A percentile compares a stretch with the other conserved stretches of the same genome.
Conservation (phyloP, 2,888 invertebrate species). For the Spodoptera exigua region DNA sequence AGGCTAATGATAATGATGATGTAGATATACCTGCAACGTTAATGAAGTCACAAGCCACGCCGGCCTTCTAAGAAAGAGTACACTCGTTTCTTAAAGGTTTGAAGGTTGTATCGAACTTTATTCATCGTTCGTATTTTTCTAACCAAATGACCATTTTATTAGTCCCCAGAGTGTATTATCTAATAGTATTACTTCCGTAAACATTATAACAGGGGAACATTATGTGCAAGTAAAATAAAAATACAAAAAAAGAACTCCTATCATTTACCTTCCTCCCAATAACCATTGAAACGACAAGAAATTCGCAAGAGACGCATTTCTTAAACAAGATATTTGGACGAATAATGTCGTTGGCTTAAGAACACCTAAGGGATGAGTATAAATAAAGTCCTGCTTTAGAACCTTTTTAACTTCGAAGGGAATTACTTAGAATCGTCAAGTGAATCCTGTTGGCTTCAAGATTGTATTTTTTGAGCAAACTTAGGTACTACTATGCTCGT, state of each 20-base stretch:
- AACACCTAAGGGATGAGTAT: slow-evolving; percentile 47
- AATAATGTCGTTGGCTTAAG: slow-evolving; percentile 59
- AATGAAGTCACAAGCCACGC: too few relatives aligned
- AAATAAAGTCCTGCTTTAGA: slow-evolving; percentile 48
- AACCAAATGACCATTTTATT: too few relatives aligned
- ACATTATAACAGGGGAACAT: too few relatives aligned
- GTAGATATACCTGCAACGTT: too few relatives aligned
- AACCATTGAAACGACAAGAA: slow-evolving; percentile 64
- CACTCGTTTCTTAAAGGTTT: too few relatives aligned
- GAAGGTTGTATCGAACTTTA: too few relatives aligned
- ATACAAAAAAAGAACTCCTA: slow-evolving; percentile 4
- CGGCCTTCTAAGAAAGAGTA: too few relatives aligned
- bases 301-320: slow-evolving; percentile 64
- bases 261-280: slow-evolving; percentile 53
- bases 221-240: too few relatives aligned
- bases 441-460: slow-evolving; percentile 47
- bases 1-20: too few relatives aligned
- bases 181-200: too few relatives aligned
- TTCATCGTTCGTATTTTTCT: too few relatives aligned
- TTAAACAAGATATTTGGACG: slow-evolving; percentile 64
- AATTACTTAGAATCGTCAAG: slow-evolving; percentile 50
- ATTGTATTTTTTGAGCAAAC: slow-evolving; percentile 33
- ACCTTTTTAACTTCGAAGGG: slow-evolving; percentile 54
- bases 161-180: too few relatives aligned
- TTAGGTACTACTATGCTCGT: slow-evolving; percentile 21